Evolutionary conservation across 2,888 invertebrate genomes (phyloP), one percentile per base, ranked within the genome.

Genomic region (Tetanocera ferruginea): DNA sequence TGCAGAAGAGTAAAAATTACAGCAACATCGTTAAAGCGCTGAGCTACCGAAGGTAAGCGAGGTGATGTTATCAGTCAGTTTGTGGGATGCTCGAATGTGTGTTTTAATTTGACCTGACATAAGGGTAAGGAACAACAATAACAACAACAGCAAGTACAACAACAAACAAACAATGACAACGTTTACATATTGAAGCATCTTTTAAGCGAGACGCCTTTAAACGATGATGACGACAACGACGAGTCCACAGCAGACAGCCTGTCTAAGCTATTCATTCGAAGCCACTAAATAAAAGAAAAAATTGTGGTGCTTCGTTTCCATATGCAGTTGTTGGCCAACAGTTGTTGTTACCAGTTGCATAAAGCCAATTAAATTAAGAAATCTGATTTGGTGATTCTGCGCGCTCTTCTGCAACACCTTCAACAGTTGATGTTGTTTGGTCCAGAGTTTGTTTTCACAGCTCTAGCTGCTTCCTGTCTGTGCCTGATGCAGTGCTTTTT

Each of bases 321-420:
- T 34, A 23, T 17, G 19, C 57, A 72, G 34, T 31, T 57, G 34
- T 23, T 19, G 60, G 23, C 55, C 31, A 37, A 8, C 72, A 72
- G 72, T 25, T 49, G 51, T 28, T 64, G 31, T 23, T 51, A 31
- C 19, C 64, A 51, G 64, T 64, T 64, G 75, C 80, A 82, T 80
- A 77, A 79, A 84, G 85, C 85, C 85, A 85, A 85, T 85, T 85
- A 85, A 85, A 85, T 85, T 85, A 85, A 85, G 84, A 85, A 85
- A 85, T 85, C 84, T 85, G 85, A 84, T 85, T 80, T 81, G 75
- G 81, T 79, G 80, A 82, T 82, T 81, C 79, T 77, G 77, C 77
- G 79, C 81, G 79, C 78, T 37, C 49, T 25, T 19, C 52, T 28
- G 9, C 51, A 55, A 49, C 69, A 69, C 5, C 69, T 28, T 51